Evolutionary conservation across 2,888 invertebrate genomes (phyloP).

Genomic region (Caenorhabditis doughertyi): DNA sequence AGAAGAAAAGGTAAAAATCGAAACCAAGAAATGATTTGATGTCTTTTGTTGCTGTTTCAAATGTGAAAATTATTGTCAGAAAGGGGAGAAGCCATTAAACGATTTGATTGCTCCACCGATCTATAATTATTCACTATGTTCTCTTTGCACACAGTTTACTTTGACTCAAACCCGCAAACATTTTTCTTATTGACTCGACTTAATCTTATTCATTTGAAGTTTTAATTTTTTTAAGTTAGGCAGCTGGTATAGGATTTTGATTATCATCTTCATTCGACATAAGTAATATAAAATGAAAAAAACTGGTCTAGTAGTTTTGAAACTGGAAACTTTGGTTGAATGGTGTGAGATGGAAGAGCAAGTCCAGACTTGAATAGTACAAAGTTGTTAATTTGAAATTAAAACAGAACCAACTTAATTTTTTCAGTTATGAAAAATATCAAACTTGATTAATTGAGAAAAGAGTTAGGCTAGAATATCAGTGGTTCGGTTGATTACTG

Average conservation of each 20-base stretch:
- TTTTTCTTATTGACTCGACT: background rate
- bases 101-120: constrained; percentile 59
- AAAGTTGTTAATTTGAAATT: constrained; percentile 16
- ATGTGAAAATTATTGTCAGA: constrained; percentile 34
- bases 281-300: no score
- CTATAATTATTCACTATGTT: constrained; percentile 56
- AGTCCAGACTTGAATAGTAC: background rate
- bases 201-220: background rate
- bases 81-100: constrained; percentile 49
- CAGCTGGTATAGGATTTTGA: no score
- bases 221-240: no score
- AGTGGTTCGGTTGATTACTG: no score
- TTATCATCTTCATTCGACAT: no score
- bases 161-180: constrained; percentile 9
- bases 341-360: background rate
- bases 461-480: no score
- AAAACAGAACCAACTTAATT: background rate
- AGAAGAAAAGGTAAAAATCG: background rate
- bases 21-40: constrained; percentile 22
- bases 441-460: no score
- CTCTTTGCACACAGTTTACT: constrained; percentile 40
- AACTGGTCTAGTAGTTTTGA: no score
- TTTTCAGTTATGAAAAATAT: no score
- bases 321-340: background rate
- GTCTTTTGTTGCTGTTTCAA: constrained; percentile 28